A percentile compares a stretch with the other conserved stretches of the same genome.
Evolutionary conservation across 1,140 invertebrate genomes (phyloP).

Genomic region (Amyelois transitella): DNA sequence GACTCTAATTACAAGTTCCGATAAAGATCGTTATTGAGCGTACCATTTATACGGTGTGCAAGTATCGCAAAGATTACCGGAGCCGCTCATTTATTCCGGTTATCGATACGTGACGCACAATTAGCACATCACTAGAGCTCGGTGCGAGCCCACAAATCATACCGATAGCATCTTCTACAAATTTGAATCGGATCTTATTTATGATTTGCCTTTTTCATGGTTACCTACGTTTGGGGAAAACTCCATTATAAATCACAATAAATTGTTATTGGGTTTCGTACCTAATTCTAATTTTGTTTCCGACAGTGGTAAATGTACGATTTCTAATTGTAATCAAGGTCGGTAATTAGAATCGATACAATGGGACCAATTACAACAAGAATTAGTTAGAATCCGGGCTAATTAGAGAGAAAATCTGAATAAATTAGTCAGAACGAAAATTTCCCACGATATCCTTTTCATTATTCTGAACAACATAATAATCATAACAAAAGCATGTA

Average conservation of each 20-base stretch:
- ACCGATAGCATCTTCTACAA: constrained; percentile 75
- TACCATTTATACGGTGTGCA: constrained; percentile 4
- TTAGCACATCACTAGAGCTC: constrained; percentile 69
- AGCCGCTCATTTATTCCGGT: constrained; percentile 22
- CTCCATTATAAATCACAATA: constrained; percentile 68
- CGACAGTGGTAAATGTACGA: constrained; percentile 10
- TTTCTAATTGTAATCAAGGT: constrained; percentile 5
- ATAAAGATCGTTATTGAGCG: constrained; percentile 3
- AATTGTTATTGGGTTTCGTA: constrained; percentile 56
- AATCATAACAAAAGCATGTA: constrained; percentile 71
- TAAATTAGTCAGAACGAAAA: constrained; percentile 19
- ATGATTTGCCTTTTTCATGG: constrained; percentile 74
- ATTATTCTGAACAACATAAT: constrained; percentile 67
- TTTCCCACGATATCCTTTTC: constrained; percentile 44
- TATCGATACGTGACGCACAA: constrained; percentile 60
- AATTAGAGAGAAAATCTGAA: constrained; percentile 22
- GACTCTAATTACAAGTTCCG: neutral
- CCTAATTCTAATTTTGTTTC: constrained; percentile 45
- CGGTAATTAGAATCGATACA: constrained; percentile 1
- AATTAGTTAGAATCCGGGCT: constrained; percentile 15
- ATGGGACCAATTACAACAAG: neutral
- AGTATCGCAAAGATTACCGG: constrained; percentile 11
- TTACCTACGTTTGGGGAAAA: constrained; percentile 69
- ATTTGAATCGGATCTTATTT: constrained; percentile 76
- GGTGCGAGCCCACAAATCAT: constrained; percentile 74